Conservation (phyloP, 2,888 invertebrate genomes). For the Drosophila rubida region DNA sequence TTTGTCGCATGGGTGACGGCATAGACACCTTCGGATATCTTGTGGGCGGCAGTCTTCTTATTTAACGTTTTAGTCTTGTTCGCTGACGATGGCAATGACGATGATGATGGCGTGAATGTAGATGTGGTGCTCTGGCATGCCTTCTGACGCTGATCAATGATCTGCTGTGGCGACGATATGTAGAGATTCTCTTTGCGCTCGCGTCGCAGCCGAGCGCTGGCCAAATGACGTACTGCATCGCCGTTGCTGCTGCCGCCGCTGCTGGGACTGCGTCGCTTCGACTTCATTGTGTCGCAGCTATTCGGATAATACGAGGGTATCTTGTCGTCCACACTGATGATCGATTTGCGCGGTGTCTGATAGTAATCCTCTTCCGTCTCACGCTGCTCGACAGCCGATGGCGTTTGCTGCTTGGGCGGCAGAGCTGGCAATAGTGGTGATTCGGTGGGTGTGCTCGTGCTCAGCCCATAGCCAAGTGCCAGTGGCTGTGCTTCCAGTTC, state of each 20-base stretch:
- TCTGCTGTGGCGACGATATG: slow-evolving; percentile 83
- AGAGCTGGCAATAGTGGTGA: slow-evolving; percentile 68
- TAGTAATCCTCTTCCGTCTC: slow-evolving; percentile 74
- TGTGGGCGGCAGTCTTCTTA: slow-evolving; percentile 80
- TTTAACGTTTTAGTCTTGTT: slow-evolving; percentile 63
- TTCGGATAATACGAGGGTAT: slow-evolving; percentile 85
- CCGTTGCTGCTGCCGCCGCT: slow-evolving; percentile 41
- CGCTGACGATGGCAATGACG: neutral
- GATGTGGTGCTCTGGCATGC: slow-evolving; percentile 19
- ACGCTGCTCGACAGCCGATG: slow-evolving; percentile 12
- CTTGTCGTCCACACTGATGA: slow-evolving; percentile 84
- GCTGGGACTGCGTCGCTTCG: slow-evolving; percentile 72
- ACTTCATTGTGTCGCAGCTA: slow-evolving; percentile 81
- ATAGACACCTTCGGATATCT: slow-evolving; percentile 84
- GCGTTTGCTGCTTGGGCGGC: slow-evolving; percentile 58
- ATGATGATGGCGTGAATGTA: slow-evolving; percentile 2
- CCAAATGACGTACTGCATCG: slow-evolving; percentile 74
- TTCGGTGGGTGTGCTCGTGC: slow-evolving; percentile 83
- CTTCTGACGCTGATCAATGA: slow-evolving; percentile 81
- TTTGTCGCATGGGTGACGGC: slow-evolving; percentile 76
- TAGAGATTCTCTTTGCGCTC: slow-evolving; percentile 83
- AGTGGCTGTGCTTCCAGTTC: slow-evolving; percentile 67
- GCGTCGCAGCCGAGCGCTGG: slow-evolving; percentile 73
- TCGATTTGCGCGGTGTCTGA: slow-evolving; percentile 82
- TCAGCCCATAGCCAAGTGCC: slow-evolving; percentile 46